A percentile compares a stretch with the other conserved stretches of the same genome.
phyloP scores from a whole-genome alignment of 2,888 invertebrate genomes.

The Noctua janthina region DNA sequence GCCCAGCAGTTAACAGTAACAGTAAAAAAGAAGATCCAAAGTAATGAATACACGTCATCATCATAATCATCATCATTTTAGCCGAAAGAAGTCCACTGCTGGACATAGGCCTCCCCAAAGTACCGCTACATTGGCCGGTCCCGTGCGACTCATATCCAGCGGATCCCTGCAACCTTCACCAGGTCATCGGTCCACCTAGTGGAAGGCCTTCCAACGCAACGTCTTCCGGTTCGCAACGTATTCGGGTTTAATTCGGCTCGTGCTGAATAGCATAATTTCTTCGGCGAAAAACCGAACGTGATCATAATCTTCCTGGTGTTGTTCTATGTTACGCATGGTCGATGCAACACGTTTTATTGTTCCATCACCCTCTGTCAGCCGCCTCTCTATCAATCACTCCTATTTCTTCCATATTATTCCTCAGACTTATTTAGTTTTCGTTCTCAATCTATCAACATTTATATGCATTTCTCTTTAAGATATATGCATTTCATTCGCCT shows the following conservation, averaged over 20 bases:
- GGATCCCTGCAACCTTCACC: too few relatives aligned
- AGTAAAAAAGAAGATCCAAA: too few relatives aligned
- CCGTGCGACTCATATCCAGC: too few relatives aligned
- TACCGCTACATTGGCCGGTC: too few relatives aligned
- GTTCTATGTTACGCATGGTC: neutral
- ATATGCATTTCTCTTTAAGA: neutral
- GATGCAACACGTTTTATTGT: neutral
- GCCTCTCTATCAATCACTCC: neutral
- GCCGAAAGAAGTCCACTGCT: too few relatives aligned
- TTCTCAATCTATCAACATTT: neutral
- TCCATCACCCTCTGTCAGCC: neutral
- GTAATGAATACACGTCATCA: neutral
- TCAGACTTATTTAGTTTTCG: neutral
- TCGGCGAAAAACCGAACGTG: neutral
- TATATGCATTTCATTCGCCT: neutral
- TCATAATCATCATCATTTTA: too few relatives aligned
- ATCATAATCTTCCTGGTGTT: neutral
- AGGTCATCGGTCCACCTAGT: too few relatives aligned
- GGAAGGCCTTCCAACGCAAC: too few relatives aligned
- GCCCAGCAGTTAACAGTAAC: too few relatives aligned
- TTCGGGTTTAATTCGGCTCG: neutral
- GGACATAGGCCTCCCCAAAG: too few relatives aligned
- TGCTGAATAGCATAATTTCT: neutral
- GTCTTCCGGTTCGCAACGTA: neutral
- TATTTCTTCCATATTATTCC: neutral